Evolutionary conservation across 2,113 vertebrate genomes (phyloP), one percentile per base, ranked within the genome.

Genomic region (Chloropsis cyanopogon): DNA sequence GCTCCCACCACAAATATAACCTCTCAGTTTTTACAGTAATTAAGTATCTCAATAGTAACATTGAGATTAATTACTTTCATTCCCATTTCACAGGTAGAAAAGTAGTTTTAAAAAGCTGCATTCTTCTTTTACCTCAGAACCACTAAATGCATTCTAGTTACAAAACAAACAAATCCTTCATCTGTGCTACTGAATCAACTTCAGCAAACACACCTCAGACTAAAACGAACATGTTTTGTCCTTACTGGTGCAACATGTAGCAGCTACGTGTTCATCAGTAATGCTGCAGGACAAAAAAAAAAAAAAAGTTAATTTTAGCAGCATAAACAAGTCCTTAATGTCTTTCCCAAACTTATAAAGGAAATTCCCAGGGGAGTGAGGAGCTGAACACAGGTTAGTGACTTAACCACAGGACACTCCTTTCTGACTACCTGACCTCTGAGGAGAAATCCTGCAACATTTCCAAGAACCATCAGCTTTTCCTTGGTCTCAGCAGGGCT

Each of bases 301-400:
- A 66, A 52, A 52, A 73, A 35, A 70, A 59, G 52, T 49, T 94
- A 80, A 92, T 88, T 95, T 96, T 93, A 95, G 79, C 54, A 92
- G 47, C 1, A 3, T 86, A 90, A 94, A 93, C 86, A 95, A 97
- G 60, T 42, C 64, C 44, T 91, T 82, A 85, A 78, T 89, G 12
- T 29, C 25, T 85, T 93, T 95, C 70, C 53, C 91, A 94, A 92
- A 71, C 25, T 76, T 68, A 63, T 4, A n/a, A 87, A 78, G 23
- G 21, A 64, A 82, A 5, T 87, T 91, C 73, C 37, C 29, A 33
- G 8, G 41, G 25, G 46, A 82, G 10, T 37, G 64, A 42, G 33
- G 35, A 89, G 47, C 73, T 59, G 71, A 81, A n/a, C 20, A 54
- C 66, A 92, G 86, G 87, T 94, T 95, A 65, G 22, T 61, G 57